Conservation (phyloP, 2,797 vertebrate species). For the Gymnocypris eckloni region DNA sequence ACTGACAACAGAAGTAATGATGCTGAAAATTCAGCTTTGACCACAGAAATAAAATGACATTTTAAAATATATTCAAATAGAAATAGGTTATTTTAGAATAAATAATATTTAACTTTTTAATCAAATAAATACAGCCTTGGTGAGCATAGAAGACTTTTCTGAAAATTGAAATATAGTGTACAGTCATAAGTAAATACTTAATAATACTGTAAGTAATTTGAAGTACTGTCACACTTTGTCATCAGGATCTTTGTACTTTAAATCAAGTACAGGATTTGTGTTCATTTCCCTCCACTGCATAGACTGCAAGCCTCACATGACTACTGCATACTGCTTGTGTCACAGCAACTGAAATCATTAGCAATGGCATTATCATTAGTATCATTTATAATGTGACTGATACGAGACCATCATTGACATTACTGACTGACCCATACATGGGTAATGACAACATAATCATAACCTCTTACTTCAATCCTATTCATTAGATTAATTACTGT, state of each 20-base stretch:
- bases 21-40: background rate
- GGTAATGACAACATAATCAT: slow-evolving; percentile 9
- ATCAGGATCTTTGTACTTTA: background rate
- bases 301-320: background rate
- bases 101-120: background rate
- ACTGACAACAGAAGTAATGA: background rate
- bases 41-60: background rate
- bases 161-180: background rate
- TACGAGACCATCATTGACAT: background rate
- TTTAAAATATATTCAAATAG: background rate
- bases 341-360: slow-evolving; percentile 19
- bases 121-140: background rate
- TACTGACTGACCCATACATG: background rate
- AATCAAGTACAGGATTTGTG: background rate
- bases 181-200: too few species aligned
- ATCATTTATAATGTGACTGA: slow-evolving; percentile 16
- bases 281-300: background rate
- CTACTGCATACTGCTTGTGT: background rate
- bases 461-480: slow-evolving; percentile 18
- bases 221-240: background rate
- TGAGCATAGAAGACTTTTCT: background rate
- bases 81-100: background rate
- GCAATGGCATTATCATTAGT: slow-evolving; percentile 9
- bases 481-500: slow-evolving; percentile 5
- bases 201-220: background rate